Conservation (phyloP, 2,888 invertebrate species). For the Pammene fasciana region DNA sequence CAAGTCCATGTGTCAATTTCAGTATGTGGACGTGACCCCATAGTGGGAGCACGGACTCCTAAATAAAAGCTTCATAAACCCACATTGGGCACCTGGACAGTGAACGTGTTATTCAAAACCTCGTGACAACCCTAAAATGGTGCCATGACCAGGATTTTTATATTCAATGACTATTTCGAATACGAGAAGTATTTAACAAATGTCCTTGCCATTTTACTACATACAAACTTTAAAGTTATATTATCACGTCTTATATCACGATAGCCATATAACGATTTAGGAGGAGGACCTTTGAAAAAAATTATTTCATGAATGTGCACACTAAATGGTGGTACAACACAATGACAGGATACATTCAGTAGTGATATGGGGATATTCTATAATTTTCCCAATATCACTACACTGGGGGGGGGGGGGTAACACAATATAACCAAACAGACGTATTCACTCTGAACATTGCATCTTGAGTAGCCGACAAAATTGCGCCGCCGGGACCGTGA, state of each 20-base stretch:
- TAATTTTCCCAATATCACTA: background rate
- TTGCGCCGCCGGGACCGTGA: too few species aligned
- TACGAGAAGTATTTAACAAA: background rate
- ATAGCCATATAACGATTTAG: background rate
- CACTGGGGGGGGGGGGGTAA: background rate
- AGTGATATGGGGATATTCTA: background rate
- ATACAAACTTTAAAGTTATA: too few species aligned
- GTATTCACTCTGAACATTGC: background rate
- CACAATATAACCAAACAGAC: conserved; percentile 7
- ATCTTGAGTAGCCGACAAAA: background rate
- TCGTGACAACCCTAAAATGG: background rate
- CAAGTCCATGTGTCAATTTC: too few species aligned
- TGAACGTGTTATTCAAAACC: background rate
- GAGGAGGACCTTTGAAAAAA: background rate
- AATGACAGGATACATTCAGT: conserved; percentile 19
- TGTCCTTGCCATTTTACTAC: too few species aligned
- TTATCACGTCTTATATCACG: too few species aligned
- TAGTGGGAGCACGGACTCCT: too few species aligned
- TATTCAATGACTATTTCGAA: background rate
- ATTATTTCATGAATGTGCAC: background rate
- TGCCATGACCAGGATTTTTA: background rate
- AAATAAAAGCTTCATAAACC: too few species aligned
- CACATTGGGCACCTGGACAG: too few species aligned
- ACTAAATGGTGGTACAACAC: conserved; percentile 17
- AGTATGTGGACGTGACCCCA: too few species aligned